Evolutionary conservation across 2,797 vertebrate genomes (phyloP), one percentile per base, ranked within the genome.

Genomic region (Ptychadena robeensis): DNA sequence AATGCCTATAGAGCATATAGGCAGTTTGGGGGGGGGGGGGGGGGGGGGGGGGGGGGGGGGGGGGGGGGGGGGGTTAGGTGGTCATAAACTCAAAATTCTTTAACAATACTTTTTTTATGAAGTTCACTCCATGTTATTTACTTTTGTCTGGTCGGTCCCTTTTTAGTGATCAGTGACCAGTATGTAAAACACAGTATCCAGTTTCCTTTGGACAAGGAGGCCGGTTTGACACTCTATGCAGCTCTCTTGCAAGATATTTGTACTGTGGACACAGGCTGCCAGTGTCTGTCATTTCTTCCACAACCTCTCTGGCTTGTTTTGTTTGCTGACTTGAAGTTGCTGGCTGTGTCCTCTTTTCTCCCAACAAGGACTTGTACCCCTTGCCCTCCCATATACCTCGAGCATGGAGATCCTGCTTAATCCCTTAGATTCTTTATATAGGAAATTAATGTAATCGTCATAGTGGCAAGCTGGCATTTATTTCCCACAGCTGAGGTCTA

Each of bases 341-440:
- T 75, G 67, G 53, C 40, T 71, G 73, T 11, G 66, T 72, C 80
- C 15, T 76, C 34, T 59, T 80, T 48, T 85, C 88, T 91, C 88
- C 86, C 86, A 80, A 76, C 71, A 85, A 75, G 82, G 82, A 85
- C 44, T 74, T 68, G 63, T 4, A 35, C 70, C 83, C 91, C 91
- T 2, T 85, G 85, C 89, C 84, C 89, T 89, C 86, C 88, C 87
- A 81, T 88, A 88, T 88, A 87, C 91, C 89, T 91, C 86, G 83
- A 88, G 87, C 86, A 85, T 4, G 10, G 83, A 82, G 87, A 92
- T 34, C 92, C 91, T 90, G 76, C 91, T 90, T 94, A 95, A 94
- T 95, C 94, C 93, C 90, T 14, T 2, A 82, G 90, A 91, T 92
- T 91, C 92, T 94, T 94, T 93, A 93, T 92, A 92, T 93, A 93